Evolutionary conservation across 2,797 vertebrate genomes (phyloP), one percentile per base, ranked within the genome.

Genomic region (Vespertilio murinus): DNA sequence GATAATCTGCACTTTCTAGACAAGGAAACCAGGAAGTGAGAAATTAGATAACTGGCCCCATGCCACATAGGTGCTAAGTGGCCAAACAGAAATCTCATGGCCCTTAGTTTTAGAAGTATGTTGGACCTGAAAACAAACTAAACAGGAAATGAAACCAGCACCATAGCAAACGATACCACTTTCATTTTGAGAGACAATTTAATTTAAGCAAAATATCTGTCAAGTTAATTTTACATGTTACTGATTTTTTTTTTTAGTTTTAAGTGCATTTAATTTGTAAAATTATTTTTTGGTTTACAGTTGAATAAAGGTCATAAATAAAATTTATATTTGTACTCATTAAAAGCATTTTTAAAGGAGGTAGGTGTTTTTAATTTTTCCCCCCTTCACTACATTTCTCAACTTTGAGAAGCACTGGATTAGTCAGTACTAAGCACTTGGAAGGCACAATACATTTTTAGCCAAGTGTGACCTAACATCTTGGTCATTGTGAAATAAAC

Each of bases 371-470:
- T 47, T 64, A n/a, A 22, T 61, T 33, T 47, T 33, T 30, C 8
- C 3, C 28, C 17, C 47, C 17, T 54, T 54, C 22, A 18, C 40
- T 88, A 67, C 12, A 47, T 87, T 92, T 92, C 75, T 78, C 3
- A 47, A 52, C 20, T 64, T 65, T 54, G 67, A 85, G 80, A 81
- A 85, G 4, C 47, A 12, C 17, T 80, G 61, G 23, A 78, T 20
- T 35, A 73, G 18, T 90, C 45, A 83, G 33, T 87, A 79, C 35
- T 88, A 33, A 33, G 52, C 77, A 38, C 35, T 59, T 94, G 67
- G 71, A 85, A 88, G 59, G 91, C 70, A 81, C 45, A 35, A 8
- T 77, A 90, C 45, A 56, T 88, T 88, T 96, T 89, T 38, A 73
- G 25, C 64, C 49, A 88, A 74, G 22, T 25, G 45, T 84, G 38